Percentiles rank a stretch among this genome's conserved stretches.
These are phyloP conservation scores for Pterocles orientalis DNA, from an alignment of 2,113 vertebrate species.

Conservation along the genomic window DNA sequence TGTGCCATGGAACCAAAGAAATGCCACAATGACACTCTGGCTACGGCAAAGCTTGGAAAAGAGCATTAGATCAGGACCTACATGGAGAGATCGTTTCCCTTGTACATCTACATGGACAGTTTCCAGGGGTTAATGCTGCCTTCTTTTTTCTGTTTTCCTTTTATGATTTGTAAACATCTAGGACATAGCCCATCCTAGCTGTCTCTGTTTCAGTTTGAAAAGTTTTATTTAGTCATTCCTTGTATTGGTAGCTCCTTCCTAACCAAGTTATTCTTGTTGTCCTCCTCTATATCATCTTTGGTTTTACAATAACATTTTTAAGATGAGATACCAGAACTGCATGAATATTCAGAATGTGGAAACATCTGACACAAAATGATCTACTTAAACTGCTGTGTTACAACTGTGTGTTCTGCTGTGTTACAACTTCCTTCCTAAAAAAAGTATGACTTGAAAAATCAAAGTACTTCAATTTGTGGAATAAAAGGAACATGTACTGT, in stretches of 20 bases:
- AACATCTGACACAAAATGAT: not conserved
- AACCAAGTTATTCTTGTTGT: not conserved
- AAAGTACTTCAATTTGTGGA: not conserved
- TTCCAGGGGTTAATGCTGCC: not conserved
- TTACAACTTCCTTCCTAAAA: not conserved
- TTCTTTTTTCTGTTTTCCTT: not conserved
- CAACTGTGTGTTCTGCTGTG: not conserved
- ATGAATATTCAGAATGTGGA: not conserved
- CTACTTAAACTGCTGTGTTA: not conserved
- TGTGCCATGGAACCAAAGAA: not conserved
- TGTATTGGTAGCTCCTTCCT: not conserved
- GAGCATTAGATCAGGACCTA: not conserved
- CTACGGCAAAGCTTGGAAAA: not conserved
- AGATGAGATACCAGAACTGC: not conserved
- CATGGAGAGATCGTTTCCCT: fast-evolving
- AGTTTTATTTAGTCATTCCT: not conserved
- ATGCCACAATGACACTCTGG: not conserved
- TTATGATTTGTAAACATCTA: not conserved
- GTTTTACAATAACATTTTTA: not conserved
- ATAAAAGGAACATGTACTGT: not conserved
- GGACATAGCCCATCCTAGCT: not conserved
- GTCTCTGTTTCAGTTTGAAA: not conserved
- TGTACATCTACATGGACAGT: not conserved
- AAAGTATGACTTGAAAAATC: not conserved
- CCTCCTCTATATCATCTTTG: not conserved